Evolutionary conservation across 37 sponge, comb jelly and placozoan genomes (phyloP), one percentile per base, ranked within the genome.

Genomic region (Agelas oroides): DNA sequence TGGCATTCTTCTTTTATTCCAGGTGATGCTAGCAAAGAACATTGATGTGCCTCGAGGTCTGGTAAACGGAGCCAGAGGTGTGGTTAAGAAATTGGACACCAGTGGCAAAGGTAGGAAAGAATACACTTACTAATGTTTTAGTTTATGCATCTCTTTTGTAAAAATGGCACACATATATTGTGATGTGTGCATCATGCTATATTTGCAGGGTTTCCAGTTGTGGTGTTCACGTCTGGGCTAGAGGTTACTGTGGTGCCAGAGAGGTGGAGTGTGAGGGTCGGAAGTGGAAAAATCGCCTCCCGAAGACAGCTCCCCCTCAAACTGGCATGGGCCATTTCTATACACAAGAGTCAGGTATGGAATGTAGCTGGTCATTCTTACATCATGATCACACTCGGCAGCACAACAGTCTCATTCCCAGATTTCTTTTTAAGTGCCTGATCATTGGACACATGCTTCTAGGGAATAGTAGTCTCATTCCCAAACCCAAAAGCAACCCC

Each of bases 281-380:
- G 89, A 65, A 82, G 80, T n/a, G 96, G 96, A 8, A 62, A 23
- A 33, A 24, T 74, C 20, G 62, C 83, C 53, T 58, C 81, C 13
- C 65, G 96, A 0, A 75, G 69, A 64, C 96, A 96, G 79, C 89
- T 96, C 33, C 96, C 96, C 36, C 83, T 96, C 39, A 87, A 90
- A 52, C 75, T 96, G 38, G 96, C 96, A 31, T 96, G 96, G 96
- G 96, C 96, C 41, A 83, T 96, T 31, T 93, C 94, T n/a, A 90
- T 96, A 57, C 96, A 96, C 86, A 96, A 96, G 81, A 96, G 96
- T 33, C 96, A 96, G 88, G 94, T 94, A 77, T n/a, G n/a, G n/a
- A n/a, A n/a, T n/a, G n/a, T n/a, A n/a, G n/a, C n/a, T n/a, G n/a
- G n/a, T n/a, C n/a, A n/a, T n/a, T n/a, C n/a, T n/a, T n/a, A n/a